Base-by-base conservation (phyloP, 2,113 vertebrate species). In the Syrrhaptes paradoxus region DNA sequence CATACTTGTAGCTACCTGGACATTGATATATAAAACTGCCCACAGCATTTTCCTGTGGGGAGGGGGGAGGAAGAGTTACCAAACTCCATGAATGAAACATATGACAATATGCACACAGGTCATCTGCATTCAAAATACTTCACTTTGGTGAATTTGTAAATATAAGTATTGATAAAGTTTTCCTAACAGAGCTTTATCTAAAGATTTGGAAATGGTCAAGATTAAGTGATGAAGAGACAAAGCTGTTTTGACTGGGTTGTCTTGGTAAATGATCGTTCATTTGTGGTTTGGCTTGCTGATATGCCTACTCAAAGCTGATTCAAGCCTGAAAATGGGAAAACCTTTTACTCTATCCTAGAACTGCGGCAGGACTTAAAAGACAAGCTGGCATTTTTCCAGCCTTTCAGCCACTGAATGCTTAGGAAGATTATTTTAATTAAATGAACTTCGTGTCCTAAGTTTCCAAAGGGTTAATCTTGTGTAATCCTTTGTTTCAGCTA, bases 381-480 rank as follows among this genome's bases (percentile, higher is more conserved):
- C 63, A 71, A 73, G 21, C 36, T 61, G n/a, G 48, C 21, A 51
- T 71, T 71, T 90, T 90, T 46, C 63, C 61, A 89, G 51, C 24
- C 66, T 76, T 31, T 77, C 61, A 55, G 71, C 66, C 51, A 66
- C 38, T 34, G 59, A 83, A 86, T 85, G 51, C 63, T 94, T 75
- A 72, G 80, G 79, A 92, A 78, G 73, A 93, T 95, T 93, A 97
- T 70, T 90, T 85, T 91, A 91, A 93, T 84, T 87, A 80, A 78
- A 91, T 36, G 55, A 66, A 82, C 32, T 80, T 62, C 49, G 43
- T 52, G 54, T 58, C 61, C 38, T 72, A 61, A 77, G 83, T 89
- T 92, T 92, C 73, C 46, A 89, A 83, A 92, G 63, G 57, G 72
- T 97, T 90, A 96, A 94, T 93, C 76, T 85, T 51, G 38, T 0